Conservation (phyloP, 2,113 vertebrate genomes). For the Chaetops frenatus region DNA sequence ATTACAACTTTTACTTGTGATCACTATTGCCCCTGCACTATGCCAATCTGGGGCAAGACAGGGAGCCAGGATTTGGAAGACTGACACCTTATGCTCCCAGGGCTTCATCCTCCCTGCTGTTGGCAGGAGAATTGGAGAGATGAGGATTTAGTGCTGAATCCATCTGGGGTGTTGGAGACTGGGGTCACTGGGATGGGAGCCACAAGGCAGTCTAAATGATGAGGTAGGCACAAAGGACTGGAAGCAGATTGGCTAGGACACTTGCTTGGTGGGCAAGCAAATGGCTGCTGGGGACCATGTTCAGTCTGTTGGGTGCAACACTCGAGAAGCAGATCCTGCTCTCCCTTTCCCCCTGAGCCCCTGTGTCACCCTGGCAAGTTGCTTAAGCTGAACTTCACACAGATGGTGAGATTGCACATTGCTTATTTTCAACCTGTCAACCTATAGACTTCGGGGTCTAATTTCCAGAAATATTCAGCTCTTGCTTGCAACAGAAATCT, state of each 20-base stretch:
- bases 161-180: neutral
- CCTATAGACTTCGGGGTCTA: neutral
- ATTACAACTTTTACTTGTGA: neutral
- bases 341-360: neutral
- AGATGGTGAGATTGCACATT: neutral
- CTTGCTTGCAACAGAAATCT: neutral
- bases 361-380: neutral
- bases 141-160: neutral
- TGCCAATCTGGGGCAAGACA: neutral
- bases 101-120: neutral
- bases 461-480: neutral
- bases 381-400: neutral
- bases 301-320: neutral
- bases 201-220: neutral
- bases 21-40: neutral
- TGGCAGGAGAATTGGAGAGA: neutral
- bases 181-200: neutral
- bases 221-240: neutral
- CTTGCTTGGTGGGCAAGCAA: neutral
- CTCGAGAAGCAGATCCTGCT: neutral
- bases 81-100: rapidly evolving
- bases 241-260: neutral
- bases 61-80: neutral
- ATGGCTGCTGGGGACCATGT: neutral
- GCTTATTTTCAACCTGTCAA: neutral